Evolutionary conservation across 2,113 vertebrate genomes (phyloP).

Genomic region (Cygnus buccinator): DNA sequence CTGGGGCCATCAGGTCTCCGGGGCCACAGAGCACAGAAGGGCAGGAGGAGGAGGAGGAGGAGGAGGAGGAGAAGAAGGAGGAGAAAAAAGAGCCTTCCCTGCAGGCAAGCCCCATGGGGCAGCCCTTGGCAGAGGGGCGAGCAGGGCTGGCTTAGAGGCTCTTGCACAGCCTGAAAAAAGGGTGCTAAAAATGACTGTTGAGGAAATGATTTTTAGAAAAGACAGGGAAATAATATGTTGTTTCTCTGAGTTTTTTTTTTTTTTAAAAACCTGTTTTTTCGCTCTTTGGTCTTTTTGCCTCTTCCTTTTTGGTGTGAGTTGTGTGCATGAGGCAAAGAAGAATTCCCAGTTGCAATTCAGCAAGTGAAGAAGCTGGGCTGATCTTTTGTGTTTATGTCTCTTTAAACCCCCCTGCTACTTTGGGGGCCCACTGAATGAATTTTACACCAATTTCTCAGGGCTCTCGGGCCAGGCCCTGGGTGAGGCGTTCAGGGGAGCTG

Average conservation of each 20-base stretch:
- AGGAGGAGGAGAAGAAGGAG: not conserved
- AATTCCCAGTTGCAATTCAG: not conserved
- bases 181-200: not conserved
- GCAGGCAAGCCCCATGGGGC: not conserved
- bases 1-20: rapidly evolving
- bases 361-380: rapidly evolving
- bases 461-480: not conserved
- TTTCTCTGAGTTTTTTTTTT: not conserved
- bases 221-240: not conserved
- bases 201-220: not conserved
- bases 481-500: not conserved
- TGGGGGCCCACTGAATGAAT: rapidly evolving
- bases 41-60: not conserved
- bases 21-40: not conserved
- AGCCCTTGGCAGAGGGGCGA: not conserved
- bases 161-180: rapidly evolving
- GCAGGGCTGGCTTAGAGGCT: not conserved
- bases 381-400: not conserved
- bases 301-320: not conserved
- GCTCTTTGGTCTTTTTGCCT: not conserved
- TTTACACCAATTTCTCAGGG: not conserved
- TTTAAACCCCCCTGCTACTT: not conserved
- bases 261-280: not conserved
- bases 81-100: not conserved
- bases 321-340: rapidly evolving